Base-by-base conservation (phyloP, 2,888 invertebrate species). In the Macaria liturata region DNA sequence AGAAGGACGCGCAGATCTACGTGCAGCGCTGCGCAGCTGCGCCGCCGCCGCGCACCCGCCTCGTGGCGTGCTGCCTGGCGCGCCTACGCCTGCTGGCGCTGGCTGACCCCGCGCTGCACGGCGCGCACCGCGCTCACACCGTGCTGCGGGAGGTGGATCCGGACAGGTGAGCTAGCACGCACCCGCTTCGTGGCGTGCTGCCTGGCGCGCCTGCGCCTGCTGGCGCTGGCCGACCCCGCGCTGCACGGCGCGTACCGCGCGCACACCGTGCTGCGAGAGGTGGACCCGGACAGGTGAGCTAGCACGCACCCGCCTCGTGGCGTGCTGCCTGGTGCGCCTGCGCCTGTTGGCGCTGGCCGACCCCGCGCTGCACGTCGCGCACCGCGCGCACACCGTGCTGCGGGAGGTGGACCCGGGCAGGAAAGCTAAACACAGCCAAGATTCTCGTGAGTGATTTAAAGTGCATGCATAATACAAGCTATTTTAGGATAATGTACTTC, bases 1-100 rank as follows among this genome's bases (percentile, higher is more conserved):
- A 96, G 77, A 97, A 97, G 79, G 98, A 98, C 85, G 97, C 98
- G 0, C 97, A 98, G 83, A 98, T 99, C 74, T 99, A 99, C 87
- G 96, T 99, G 58, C 97, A 98, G 83, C 76, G 91, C 0, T 78
- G 82, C 40, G 81, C 90, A 54, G 81, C 96, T 95, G 86, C 93
- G 94, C 92, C 95, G 93, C 82, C 93, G 92, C 71, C 93, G 88
- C 64, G 93, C 80, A 62, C 93, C 70, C 93, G 97, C 44, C 93
- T 99, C 9, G 96, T 98, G 65, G 96, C 97, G 0, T 98, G 98
- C 96, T 95, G 94, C 48, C 94, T 98, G 89, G 93, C 95, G 3
- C 94, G 96, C 67, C 81, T 93, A 53, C 81, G 90, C 46, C 75
- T 94, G 30, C 83, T 96, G 57, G 95, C 96, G 6, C 93, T 99